Base-by-base conservation (phyloP, 2,888 invertebrate species). In the Prostheceraeus crozeri region DNA sequence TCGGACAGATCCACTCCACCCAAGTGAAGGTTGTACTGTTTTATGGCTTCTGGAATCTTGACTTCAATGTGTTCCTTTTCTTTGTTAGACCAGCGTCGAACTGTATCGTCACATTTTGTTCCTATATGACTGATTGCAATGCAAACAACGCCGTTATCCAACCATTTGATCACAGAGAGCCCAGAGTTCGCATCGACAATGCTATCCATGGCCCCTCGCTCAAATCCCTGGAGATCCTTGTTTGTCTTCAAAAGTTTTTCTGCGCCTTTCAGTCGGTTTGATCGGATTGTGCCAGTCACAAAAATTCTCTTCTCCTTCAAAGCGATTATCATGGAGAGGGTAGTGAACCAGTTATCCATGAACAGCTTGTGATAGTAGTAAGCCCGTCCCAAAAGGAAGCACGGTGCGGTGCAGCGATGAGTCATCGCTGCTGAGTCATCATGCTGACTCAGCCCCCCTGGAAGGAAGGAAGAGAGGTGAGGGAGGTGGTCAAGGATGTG, bases 331-430 rank as follows among this genome's bases (percentile, higher is more conserved):
- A 51, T 19, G 14, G 14, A n/a, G 25, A 51, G 16, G 23, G 21
- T 51, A n/a, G 25, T 51, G 52, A 51, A 51, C 16, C 25, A 51
- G 14, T 51, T 25, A 27, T 51, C 52, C 16, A 51, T 21, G 25
- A 21, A 51, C 14, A 51, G 30, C 52, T 51, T 51, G n/a, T n/a
- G n/a, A n/a, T n/a, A n/a, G n/a, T n/a, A n/a, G n/a, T n/a, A n/a
- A n/a, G n/a, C n/a, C n/a, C n/a, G n/a, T n/a, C n/a, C n/a, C n/a
- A n/a, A n/a, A n/a, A n/a, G n/a, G n/a, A n/a, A n/a, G n/a, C n/a
- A n/a, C n/a, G n/a, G n/a, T n/a, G n/a, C n/a, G n/a, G n/a, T n/a
- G n/a, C n/a, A n/a, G n/a, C n/a, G n/a, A n/a, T n/a, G n/a, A n/a
- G n/a, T n/a, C n/a, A n/a, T n/a, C n/a, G n/a, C n/a, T n/a, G n/a